These are phyloP conservation scores for Atractosteus spatula DNA, from an alignment of 2,113 vertebrate genomes.

Conservation along the genomic window DNA sequence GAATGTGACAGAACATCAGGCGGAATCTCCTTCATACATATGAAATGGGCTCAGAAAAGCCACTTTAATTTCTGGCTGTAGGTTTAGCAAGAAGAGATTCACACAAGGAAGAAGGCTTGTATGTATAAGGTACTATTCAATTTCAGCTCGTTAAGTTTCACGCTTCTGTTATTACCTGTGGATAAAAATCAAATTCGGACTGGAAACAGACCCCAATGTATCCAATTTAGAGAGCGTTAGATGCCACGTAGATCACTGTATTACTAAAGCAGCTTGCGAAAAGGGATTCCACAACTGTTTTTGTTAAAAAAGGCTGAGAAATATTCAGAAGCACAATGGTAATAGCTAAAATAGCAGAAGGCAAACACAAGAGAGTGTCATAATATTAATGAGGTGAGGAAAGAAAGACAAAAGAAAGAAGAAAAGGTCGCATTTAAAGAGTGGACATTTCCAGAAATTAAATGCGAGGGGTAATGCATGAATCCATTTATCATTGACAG, in stretches of 20 bases:
- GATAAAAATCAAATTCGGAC: not conserved
- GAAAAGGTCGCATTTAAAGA: conserved; percentile 21
- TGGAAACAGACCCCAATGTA: too few relatives aligned
- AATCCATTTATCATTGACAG: conserved; percentile 33
- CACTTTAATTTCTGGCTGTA: too few relatives aligned
- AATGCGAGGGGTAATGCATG: conserved; percentile 35
- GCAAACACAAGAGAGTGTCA: not conserved
- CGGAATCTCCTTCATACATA: too few relatives aligned
- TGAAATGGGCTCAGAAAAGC: too few relatives aligned
- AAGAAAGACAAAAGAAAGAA: not conserved
- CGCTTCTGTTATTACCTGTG: not conserved
- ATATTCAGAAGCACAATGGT: not conserved
- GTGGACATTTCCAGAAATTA: conserved; percentile 15
- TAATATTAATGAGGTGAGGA: conserved; percentile 9
- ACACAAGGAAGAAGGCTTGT: not conserved
- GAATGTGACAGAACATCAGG: too few relatives aligned
- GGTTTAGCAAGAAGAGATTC: too few relatives aligned
- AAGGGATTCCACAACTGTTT: too few relatives aligned
- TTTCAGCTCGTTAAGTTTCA: not conserved
- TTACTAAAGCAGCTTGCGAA: too few relatives aligned
- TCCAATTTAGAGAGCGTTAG: too few relatives aligned
- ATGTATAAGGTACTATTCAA: not conserved
- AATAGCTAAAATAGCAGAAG: not conserved
- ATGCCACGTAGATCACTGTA: too few relatives aligned
- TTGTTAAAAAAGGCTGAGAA: not conserved